phyloP scores from a whole-genome alignment of 2,797 vertebrate species.

The Tenualosa thibaudeaui region DNA sequence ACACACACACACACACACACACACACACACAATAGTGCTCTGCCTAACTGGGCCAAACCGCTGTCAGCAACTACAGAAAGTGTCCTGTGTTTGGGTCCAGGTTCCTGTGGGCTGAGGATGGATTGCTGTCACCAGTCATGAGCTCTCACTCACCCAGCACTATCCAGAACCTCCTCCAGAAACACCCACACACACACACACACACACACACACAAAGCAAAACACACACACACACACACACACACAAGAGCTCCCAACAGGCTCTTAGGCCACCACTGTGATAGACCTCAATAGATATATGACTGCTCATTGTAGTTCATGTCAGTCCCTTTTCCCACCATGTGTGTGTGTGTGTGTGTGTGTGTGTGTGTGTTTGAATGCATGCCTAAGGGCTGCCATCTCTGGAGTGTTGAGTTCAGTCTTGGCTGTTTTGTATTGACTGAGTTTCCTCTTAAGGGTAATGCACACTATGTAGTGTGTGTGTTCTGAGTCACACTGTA shows the following conservation, averaged over 20 bases:
- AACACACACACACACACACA: neutral
- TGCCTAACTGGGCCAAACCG: neutral
- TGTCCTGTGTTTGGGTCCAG: neutral
- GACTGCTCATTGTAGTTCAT: too few species aligned
- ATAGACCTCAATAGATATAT: too few species aligned
- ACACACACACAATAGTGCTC: neutral
- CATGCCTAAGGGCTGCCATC: neutral
- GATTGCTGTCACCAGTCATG: neutral
- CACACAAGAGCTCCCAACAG: neutral
- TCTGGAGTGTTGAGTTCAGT: too few species aligned
- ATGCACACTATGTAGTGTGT: neutral
- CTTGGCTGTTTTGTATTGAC: neutral
- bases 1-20: neutral
- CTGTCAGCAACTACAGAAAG: neutral
- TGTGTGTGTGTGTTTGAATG: neutral
- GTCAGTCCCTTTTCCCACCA: neutral
- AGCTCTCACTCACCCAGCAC: neutral
- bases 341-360: neutral
- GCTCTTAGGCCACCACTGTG: too few species aligned
- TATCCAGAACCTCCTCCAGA: neutral
- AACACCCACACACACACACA: neutral
- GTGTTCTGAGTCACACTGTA: neutral
- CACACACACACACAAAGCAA: neutral
- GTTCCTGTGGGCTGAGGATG: neutral
- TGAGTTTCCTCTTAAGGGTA: neutral